Base-by-base conservation (phyloP, 1,140 invertebrate species). In the Tetramorium alpestre region DNA sequence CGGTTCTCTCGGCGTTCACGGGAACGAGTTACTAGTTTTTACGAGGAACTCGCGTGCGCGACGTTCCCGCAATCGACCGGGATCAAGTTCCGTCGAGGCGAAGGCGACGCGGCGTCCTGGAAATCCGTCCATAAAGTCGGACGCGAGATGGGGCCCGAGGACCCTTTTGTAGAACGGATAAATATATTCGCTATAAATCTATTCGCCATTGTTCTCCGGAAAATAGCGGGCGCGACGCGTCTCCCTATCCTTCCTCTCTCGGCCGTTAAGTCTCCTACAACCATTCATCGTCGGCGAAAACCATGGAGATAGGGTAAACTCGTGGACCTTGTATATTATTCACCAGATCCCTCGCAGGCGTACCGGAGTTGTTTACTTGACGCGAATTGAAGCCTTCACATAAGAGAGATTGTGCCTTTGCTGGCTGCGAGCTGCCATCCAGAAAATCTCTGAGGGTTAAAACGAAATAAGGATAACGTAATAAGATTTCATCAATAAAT, bases 21-120 rank as follows among this genome's bases (percentile, higher is more conserved):
- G 28, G 67, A 22, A 44, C 82, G 25, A 47, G 47, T 85, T 47
- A 65, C 82, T 77, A 85, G 72, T 65, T 85, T 85, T 85, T 85
- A 77, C 58, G 47, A 58, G 33, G 51, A 33, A 75, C 18, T 64
- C 69, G 41, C 41, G 25, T 41, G 58, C 41, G 33, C n/a, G 82
- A 77, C 58, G 54, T 85, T 54, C 72, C 44, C 72, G 65, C 41
- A 22, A 47, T 13, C 8, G 58, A 84, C 41, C 41, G 25, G 25
- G 70, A 75, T 85, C 81, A 11, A 76, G 47, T 85, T 85, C 47
- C n/a, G 58, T 51, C 1, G 54, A 38, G 33, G 28, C 49, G 41
- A 28, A 60, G 25, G 25, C 44, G 58, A 64, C 13, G 33, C 25
- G 11, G 49, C 6, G 11, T 82, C 51, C 10, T 2, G 22, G 16